These are phyloP conservation scores for Aurelia aurita complex sp. Pacific DNA, from an alignment of 30 jellyfish, hydroid and myxozoan species.

Conservation along the genomic window DNA sequence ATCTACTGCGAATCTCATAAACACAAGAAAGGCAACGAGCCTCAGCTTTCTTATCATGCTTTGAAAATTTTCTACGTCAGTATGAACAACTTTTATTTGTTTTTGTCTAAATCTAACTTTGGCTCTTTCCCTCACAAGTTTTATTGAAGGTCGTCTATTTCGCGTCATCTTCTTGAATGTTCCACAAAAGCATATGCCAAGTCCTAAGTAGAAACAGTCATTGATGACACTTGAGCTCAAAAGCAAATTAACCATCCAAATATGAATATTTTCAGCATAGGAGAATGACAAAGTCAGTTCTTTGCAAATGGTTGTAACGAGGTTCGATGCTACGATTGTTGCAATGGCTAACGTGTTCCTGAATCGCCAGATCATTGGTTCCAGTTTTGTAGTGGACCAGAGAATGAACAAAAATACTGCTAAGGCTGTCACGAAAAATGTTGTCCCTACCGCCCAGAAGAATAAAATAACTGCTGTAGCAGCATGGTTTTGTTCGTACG, in stretches of 20 bases:
- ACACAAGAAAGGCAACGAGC: constrained; percentile 25
- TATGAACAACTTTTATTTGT: constrained; percentile 31
- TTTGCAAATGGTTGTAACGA: constrained; percentile 7
- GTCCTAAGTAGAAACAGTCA: constrained; percentile 13
- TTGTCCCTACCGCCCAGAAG: constrained; percentile 51
- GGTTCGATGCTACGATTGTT: constrained; percentile 3
- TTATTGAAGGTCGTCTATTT: constrained; percentile 57
- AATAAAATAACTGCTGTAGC: constrained; percentile 32
- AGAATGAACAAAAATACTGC: constrained; percentile 49
- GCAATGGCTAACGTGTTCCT: constrained; percentile 37
- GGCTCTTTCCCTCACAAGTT: constrained; percentile 34
- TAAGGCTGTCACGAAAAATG: constrained; percentile 16
- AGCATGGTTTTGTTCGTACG: constrained; percentile 19
- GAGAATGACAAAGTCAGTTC: constrained; percentile 29
- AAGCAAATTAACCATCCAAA: constrained; percentile 32
- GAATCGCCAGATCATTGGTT: constrained; percentile 38
- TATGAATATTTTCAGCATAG: background rate
- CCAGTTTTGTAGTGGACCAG: constrained; percentile 55
- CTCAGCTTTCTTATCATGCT: constrained; percentile 55
- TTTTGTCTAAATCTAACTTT: background rate
- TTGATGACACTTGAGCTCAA: constrained; percentile 19
- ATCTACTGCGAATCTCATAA: constrained; percentile 19
- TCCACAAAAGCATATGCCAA: constrained; percentile 51
- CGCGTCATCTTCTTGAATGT: constrained; percentile 41
- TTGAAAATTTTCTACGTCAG: constrained; percentile 41